Percentiles rank a stretch among this genome's conserved stretches.
Conservation (phyloP, 2,888 invertebrate genomes). For the Temnothorax rugatulus region DNA sequence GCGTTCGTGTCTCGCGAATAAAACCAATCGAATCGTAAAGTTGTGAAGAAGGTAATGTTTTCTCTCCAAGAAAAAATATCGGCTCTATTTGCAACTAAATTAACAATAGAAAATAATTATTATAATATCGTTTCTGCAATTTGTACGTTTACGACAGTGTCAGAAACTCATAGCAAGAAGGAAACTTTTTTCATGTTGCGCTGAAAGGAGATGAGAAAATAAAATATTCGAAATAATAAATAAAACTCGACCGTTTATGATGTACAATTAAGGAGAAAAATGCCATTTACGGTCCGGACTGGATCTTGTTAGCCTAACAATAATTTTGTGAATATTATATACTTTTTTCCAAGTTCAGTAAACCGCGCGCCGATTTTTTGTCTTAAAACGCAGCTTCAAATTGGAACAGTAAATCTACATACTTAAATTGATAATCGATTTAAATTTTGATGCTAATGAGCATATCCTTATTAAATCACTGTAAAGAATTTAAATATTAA, state of each 20-base stretch:
- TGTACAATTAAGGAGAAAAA: no score
- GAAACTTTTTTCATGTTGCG: not conserved
- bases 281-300: no score
- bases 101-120: not conserved
- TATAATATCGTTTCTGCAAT: not conserved
- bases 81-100: not conserved
- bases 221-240: not conserved
- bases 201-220: not conserved
- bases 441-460: no score
- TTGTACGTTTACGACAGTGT: not conserved
- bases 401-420: no score
- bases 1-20: constrained; percentile 26
- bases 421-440: no score
- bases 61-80: not conserved
- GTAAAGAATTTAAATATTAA: not conserved
- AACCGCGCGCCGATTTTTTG: no score
- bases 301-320: no score
- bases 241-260: no score
- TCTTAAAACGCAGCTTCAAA: no score
- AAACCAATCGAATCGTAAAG: not conserved
- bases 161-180: not conserved
- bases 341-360: no score
- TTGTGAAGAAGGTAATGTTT: not conserved
- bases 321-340: no score
- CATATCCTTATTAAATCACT: no score